Evolutionary conservation across 1,140 invertebrate species (phyloP), one percentile per base, ranked within the genome.

Genomic region (Rhyacophila brunnea): DNA sequence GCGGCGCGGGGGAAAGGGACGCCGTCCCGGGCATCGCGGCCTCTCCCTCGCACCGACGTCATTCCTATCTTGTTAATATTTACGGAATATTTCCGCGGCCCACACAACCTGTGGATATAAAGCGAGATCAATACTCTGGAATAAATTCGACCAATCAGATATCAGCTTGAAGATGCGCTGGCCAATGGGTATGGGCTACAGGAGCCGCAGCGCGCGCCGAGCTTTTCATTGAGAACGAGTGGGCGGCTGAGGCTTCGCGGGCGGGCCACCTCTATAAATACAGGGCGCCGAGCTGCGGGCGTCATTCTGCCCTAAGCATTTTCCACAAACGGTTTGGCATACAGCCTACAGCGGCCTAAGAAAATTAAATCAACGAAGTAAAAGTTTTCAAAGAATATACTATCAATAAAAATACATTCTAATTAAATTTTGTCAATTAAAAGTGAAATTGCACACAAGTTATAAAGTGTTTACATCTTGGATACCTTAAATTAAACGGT

Each of bases 181-280:
- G 74, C 68, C 65, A 60, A 73, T 74, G 72, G 73, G 70, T 74
- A 71, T 70, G 74, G 69, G 62, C 54, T 67, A 70, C 20, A 38
- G 35, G 46, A 69, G 68, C 65, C 46, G 36, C 34, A 46, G 62
- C 62, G 71, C 68, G 66, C 46, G 42, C 45, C 47, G 61, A 50
- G 67, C 46, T 43, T 58, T 58, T 58, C 55, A 58, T 84, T 83
- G 75, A 83, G 80, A 80, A 79, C 77, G 81, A 82, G 82, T 83
- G 77, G 82, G 81, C 80, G 80, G 74, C 68, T 64, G 73, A 75
- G 70, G 64, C 59, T 67, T 69, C 43, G 51, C 68, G 68, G 66
- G 48, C 18, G 45, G 48, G 61, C 60, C n/a, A 19, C 51, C 43
- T 71, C 81, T 82, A 83, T 83, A 83, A 77, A 82, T 81, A 73